phyloP scores from a whole-genome alignment of 2,888 invertebrate species.

The Germaria angustata region DNA sequence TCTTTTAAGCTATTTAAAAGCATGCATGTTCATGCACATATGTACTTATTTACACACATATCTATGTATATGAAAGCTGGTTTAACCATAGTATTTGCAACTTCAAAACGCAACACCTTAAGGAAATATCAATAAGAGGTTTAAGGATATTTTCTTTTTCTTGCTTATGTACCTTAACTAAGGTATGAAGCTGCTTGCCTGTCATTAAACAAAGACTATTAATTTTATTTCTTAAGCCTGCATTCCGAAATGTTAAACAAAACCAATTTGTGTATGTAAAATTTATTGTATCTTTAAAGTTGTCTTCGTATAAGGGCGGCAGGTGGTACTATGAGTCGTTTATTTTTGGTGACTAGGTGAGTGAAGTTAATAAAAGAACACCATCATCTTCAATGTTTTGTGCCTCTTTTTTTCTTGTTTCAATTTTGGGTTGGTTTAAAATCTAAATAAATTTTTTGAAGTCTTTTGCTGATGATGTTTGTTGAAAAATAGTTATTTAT shows the following conservation, averaged over 20 bases:
- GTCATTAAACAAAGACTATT: conserved; percentile 14
- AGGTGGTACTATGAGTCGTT: conserved; percentile 54
- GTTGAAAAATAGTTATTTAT: conserved; percentile 34
- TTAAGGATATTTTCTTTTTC: conserved; percentile 23
- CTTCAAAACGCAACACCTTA: background rate
- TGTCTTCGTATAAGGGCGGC: conserved; percentile 60
- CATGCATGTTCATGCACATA: too few relatives aligned
- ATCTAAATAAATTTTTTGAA: conserved; percentile 46
- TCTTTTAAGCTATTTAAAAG: too few relatives aligned
- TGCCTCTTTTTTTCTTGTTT: background rate
- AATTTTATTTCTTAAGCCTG: conserved; percentile 38
- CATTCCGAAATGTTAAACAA: conserved; percentile 6
- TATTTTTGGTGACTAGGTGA: conserved; percentile 34
- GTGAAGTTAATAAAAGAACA: conserved; percentile 20
- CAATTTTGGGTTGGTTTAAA: conserved; percentile 17
- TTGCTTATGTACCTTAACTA: background rate
- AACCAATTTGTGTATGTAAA: background rate
- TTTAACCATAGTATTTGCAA: background rate
- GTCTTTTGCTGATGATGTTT: conserved; percentile 28
- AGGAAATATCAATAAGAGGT: background rate
- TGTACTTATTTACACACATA: too few relatives aligned
- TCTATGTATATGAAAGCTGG: background rate
- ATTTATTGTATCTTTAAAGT: conserved; percentile 25
- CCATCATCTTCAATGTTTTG: background rate
- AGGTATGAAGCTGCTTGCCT: background rate